phyloP scores from a whole-genome alignment of 2,888 invertebrate genomes.

The Minunthozetes semirufus region DNA sequence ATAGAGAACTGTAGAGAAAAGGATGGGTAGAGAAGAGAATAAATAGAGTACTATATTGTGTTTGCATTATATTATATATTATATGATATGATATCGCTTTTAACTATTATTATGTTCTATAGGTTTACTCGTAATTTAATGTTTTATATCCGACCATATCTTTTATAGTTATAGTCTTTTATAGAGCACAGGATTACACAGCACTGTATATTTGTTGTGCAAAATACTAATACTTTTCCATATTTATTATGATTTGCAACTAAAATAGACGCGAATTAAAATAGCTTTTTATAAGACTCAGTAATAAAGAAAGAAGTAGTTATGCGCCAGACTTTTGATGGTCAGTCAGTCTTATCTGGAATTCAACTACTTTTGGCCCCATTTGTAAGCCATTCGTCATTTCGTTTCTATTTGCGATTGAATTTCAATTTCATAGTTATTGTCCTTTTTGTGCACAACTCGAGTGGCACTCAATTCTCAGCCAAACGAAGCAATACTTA shows the following conservation, averaged over 20 bases:
- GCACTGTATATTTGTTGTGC: too few species aligned
- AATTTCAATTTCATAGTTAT: slow-evolving; percentile 14
- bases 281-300: too few species aligned
- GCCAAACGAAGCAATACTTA: not conserved
- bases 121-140: not conserved
- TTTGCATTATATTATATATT: not conserved
- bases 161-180: too few species aligned
- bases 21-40: not conserved
- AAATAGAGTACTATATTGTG: not conserved
- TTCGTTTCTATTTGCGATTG: not conserved
- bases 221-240: too few species aligned
- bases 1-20: too few species aligned
- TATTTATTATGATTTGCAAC: too few species aligned
- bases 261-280: too few species aligned
- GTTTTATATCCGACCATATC: not conserved
- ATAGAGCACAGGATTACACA: too few species aligned
- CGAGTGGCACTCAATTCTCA: not conserved
- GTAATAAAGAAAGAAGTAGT: too few species aligned
- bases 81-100: slow-evolving; percentile 19
- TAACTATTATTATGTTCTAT: slow-evolving; percentile 1
- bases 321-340: too few species aligned
- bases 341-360: too few species aligned
- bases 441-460: not conserved
- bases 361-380: not conserved
- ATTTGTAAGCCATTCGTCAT: not conserved